Conservation (phyloP, 1,140 invertebrate genomes). For the Microvelia longipes region DNA sequence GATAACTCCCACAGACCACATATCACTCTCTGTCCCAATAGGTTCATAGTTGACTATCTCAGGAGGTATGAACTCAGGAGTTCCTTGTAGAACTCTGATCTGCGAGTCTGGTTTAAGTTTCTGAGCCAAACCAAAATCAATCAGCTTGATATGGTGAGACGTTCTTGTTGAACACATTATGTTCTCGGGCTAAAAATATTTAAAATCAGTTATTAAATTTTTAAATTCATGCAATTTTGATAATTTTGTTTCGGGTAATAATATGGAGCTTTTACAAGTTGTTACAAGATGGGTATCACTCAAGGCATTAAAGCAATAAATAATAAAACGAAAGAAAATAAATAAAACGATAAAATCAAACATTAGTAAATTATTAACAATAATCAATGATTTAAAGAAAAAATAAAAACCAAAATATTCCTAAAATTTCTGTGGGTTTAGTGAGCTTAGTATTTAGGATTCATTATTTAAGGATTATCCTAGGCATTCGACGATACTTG, state of each 20-base stretch:
- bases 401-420: too few relatives aligned
- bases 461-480: too few relatives aligned
- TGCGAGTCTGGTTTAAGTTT: slow-evolving; percentile 51
- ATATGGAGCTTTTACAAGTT: background rate
- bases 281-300: background rate
- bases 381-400: too few relatives aligned
- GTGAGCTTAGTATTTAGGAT: too few relatives aligned
- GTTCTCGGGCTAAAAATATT: slow-evolving; percentile 58
- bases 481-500: too few relatives aligned
- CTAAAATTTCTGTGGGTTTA: too few relatives aligned
- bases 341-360: too few relatives aligned
- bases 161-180: slow-evolving; percentile 74
- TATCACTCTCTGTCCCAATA: slow-evolving; percentile 69
- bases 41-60: slow-evolving; percentile 86
- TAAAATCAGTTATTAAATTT: slow-evolving; percentile 9
- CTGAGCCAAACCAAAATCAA: slow-evolving; percentile 80
- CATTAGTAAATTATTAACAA: too few relatives aligned
- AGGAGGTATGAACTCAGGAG: slow-evolving; percentile 84
- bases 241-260: background rate
- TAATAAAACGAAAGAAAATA: too few relatives aligned
- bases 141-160: slow-evolving; percentile 71
- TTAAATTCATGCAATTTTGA: background rate
- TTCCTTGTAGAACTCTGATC: slow-evolving; percentile 71
- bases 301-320: background rate
- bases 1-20: slow-evolving; percentile 89